Percentiles rank a stretch among this genome's conserved stretches.
Evolutionary conservation across 2,888 invertebrate genomes (phyloP).

Genomic region (Cantharis rustica): DNA sequence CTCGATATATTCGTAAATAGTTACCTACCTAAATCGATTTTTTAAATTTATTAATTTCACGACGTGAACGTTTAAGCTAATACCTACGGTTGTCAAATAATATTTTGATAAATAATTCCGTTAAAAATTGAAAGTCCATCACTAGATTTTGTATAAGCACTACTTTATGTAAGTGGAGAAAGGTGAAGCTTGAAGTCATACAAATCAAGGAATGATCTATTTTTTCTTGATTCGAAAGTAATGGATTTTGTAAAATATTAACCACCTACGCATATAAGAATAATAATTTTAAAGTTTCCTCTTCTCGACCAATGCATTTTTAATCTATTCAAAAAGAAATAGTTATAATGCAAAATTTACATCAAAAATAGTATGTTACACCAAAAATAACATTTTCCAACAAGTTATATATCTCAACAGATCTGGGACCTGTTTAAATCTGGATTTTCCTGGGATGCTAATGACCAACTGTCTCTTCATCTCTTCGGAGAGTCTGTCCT

Average conservation of each 20-base stretch:
- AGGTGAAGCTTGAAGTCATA: neutral
- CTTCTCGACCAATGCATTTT: neutral
- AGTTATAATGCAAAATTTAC: too few relatives aligned
- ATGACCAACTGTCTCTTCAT: too few relatives aligned
- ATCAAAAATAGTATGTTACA: too few relatives aligned
- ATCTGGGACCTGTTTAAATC: too few relatives aligned
- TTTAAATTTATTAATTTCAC: neutral
- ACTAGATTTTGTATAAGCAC: neutral
- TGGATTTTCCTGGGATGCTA: too few relatives aligned
- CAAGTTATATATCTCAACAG: too few relatives aligned
- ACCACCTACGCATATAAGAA: neutral
- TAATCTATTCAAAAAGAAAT: too few relatives aligned
- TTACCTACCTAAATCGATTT: neutral
- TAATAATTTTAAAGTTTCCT: neutral
- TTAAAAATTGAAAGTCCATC: neutral
- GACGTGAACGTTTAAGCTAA: neutral
- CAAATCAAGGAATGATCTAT: slow-evolving; percentile 1
- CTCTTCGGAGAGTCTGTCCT: too few relatives aligned
- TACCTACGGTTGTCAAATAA: neutral
- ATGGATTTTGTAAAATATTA: neutral
- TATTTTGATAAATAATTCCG: neutral
- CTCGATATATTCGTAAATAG: neutral
- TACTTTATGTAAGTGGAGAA: neutral
- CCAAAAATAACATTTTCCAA: too few relatives aligned
- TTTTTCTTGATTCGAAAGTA: neutral